Conservation (phyloP, 1,140 invertebrate genomes). For the Saccostrea cuccullata region DNA sequence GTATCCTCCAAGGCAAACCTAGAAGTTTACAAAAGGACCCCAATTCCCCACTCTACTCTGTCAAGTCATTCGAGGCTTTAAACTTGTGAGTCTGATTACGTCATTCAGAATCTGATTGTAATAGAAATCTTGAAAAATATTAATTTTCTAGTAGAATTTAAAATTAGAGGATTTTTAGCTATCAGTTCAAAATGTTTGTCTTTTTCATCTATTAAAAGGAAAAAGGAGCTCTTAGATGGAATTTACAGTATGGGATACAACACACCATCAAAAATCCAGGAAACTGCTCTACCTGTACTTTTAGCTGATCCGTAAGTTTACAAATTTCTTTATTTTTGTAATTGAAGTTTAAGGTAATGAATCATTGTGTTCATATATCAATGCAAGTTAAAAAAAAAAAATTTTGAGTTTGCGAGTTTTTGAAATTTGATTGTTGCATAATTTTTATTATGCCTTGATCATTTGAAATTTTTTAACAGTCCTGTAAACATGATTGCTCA, state of each 20-base stretch:
- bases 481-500: conserved; percentile 99
- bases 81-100: conserved; percentile 86
- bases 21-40: conserved; percentile 94
- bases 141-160: background rate
- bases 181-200: no score
- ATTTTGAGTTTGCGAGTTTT: no score
- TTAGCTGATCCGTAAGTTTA: conserved; percentile 90
- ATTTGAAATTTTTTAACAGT: conserved; percentile 75
- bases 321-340: no score
- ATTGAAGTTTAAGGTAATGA: no score
- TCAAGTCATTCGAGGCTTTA: conserved; percentile 95
- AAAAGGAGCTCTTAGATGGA: conserved; percentile 93
- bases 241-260: conserved; percentile 99
- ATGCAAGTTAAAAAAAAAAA: no score
- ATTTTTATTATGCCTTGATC: no score
- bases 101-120: background rate
- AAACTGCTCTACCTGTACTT: conserved; percentile 95
- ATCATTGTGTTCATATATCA: no score
- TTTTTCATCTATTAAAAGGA: conserved; percentile 80
- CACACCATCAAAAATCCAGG: conserved; percentile 98
- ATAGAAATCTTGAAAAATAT: background rate
- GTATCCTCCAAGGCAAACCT: conserved; percentile 91
- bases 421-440: no score
- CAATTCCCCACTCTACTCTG: conserved; percentile 93
- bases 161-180: background rate